These are phyloP conservation scores for Drosophila mettleri DNA, from an alignment of 2,888 invertebrate species.

Conservation along the genomic window DNA sequence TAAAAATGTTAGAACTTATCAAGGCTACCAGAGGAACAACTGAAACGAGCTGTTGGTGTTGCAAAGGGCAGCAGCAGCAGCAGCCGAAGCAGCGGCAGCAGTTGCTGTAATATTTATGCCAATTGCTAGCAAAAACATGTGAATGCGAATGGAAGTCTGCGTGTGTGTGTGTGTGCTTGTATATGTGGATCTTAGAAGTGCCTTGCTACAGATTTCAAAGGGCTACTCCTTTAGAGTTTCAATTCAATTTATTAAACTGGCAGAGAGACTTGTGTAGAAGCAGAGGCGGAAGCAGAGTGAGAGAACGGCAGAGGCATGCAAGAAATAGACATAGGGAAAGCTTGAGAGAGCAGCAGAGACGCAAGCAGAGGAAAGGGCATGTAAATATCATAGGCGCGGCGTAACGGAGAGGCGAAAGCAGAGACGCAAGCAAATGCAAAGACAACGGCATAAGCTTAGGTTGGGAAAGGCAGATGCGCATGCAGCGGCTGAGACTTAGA, in stretches of 20 bases:
- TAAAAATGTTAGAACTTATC: conserved; percentile 81
- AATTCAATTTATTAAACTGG: conserved; percentile 77
- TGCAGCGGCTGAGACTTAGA: not conserved
- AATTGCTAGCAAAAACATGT: conserved; percentile 70
- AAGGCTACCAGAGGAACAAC: conserved; percentile 51
- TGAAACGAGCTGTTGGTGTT: conserved; percentile 5
- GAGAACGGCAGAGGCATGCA: not conserved
- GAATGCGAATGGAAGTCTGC: conserved; percentile 62
- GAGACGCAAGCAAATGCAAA: not conserved
- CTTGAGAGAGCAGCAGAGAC: conserved; percentile 54
- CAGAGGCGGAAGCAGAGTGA: not conserved
- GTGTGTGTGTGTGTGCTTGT: conserved; percentile 1
- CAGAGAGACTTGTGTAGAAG: not conserved
- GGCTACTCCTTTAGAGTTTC: conserved; percentile 35
- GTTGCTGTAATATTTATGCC: conserved; percentile 78
- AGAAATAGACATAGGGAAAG: conserved; percentile 20
- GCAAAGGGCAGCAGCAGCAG: conserved; percentile 51
- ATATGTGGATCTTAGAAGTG: conserved; percentile 80
- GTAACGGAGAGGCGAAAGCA: not conserved
- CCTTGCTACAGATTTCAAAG: conserved; percentile 50
- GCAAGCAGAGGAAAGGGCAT: not conserved
- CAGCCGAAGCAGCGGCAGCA: conserved; percentile 43
- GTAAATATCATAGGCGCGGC: not conserved
- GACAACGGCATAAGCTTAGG: not conserved
- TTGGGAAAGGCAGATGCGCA: not conserved